These are phyloP conservation scores for Lordiphosa collinella DNA, from an alignment of 1,140 invertebrate species.

Conservation along the genomic window DNA sequence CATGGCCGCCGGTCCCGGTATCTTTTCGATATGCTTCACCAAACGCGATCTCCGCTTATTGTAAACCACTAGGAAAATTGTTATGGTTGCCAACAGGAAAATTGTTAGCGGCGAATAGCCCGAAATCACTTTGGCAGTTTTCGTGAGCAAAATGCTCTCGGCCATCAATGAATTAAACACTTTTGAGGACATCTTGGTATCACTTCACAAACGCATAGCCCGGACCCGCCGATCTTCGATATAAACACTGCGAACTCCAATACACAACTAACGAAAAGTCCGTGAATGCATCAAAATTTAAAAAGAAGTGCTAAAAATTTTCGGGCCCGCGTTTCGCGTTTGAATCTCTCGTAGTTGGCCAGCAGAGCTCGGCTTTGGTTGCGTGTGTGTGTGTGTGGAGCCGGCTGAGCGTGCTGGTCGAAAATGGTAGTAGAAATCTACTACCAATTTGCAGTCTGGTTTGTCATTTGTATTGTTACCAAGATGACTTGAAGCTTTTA, in stretches of 20 bases:
- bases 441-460: conserved; percentile 19
- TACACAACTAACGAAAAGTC: conserved; percentile 74
- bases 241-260: conserved; percentile 65
- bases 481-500: conserved; percentile 38
- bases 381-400: conserved; percentile 22
- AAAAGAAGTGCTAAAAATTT: conserved; percentile 78
- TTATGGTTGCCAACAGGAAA: conserved; percentile 51
- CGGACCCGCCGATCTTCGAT: conserved; percentile 28
- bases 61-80: conserved; percentile 70
- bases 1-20: conserved; percentile 82
- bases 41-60: conserved; percentile 78
- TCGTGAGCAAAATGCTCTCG: conserved; percentile 69
- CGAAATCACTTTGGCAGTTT: conserved; percentile 56
- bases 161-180: conserved; percentile 63
- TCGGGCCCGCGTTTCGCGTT: conserved; percentile 58
- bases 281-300: conserved; percentile 79
- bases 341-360: conserved; percentile 24
- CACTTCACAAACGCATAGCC: conserved; percentile 15
- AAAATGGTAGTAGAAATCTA: conserved; percentile 35
- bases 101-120: conserved; percentile 71
- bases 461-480: conserved; percentile 38
- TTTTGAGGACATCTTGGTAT: conserved; percentile 63
- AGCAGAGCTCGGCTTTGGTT: conserved; percentile 46
- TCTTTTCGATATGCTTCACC: conserved; percentile 80
- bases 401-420: conserved; percentile 24